Evolutionary conservation across 2,797 vertebrate genomes (phyloP).

Genomic region (Pantherophis alleghaniensis): DNA sequence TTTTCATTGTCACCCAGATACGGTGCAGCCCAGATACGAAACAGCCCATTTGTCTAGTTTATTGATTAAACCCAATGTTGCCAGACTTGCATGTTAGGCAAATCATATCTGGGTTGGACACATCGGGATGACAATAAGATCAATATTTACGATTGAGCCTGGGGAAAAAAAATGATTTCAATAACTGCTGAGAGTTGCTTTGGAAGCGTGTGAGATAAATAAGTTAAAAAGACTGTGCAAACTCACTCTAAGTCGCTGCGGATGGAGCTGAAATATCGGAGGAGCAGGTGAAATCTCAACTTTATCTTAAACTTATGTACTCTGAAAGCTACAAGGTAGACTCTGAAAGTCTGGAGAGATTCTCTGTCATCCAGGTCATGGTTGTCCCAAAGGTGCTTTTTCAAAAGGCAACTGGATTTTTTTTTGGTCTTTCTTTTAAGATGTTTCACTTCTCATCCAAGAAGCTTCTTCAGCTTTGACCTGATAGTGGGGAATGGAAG

Average conservation of each 20-base stretch:
- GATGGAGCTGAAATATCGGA: not conserved
- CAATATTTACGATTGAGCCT: not conserved
- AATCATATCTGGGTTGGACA: not conserved
- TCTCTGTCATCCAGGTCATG: too few species aligned
- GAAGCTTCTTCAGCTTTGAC: too few species aligned
- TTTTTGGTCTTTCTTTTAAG: too few species aligned
- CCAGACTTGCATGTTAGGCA: not conserved
- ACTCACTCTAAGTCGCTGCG: not conserved
- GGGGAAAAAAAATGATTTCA: not conserved
- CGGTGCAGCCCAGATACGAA: not conserved
- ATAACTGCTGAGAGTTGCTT: not conserved
- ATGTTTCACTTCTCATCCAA: too few species aligned
- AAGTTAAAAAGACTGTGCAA: not conserved
- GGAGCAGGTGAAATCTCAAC: not conserved
- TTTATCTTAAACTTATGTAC: not conserved
- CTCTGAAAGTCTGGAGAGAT: not conserved
- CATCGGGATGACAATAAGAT: not conserved
- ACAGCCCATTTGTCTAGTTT: not conserved
- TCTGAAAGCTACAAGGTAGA: too few species aligned
- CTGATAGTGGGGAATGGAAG: too few species aligned
- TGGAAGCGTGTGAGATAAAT: not conserved
- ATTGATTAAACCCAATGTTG: not conserved
- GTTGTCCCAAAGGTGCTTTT: too few species aligned
- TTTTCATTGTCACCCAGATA: not conserved
- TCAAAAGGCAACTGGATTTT: too few species aligned